These are phyloP conservation scores for Trichosurus vulpecula DNA, from an alignment of 2,797 vertebrate species.

Conservation along the genomic window DNA sequence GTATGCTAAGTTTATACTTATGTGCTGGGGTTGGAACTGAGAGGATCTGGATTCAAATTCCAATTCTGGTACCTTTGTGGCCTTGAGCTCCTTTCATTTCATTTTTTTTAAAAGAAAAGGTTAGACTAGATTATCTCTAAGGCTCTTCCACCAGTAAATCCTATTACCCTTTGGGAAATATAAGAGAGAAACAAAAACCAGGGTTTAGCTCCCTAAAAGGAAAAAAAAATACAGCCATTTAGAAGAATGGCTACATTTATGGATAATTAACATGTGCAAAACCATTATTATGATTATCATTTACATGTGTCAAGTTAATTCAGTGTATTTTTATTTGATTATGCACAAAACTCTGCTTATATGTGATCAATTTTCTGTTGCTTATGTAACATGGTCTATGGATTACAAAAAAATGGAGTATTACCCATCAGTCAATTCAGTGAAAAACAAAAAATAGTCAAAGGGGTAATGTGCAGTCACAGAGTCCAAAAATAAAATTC, in stretches of 20 bases:
- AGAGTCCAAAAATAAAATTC: not conserved
- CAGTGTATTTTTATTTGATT: not conserved
- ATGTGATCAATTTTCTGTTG: not conserved
- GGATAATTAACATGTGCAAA: not conserved
- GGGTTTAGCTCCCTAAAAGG: not conserved
- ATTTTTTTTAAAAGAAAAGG: not conserved
- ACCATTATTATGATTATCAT: not conserved
- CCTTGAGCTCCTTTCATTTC: not conserved
- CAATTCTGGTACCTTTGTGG: not conserved
- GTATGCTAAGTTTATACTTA: not conserved
- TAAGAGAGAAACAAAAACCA: not conserved
- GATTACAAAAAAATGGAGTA: not conserved
- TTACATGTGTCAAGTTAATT: not conserved
- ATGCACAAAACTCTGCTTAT: not conserved
- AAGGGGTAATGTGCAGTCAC: not conserved
- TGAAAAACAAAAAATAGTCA: not conserved
- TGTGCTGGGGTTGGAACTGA: not conserved
- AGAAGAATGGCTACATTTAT: not conserved
- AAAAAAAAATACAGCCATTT: not conserved
- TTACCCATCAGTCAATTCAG: not conserved
- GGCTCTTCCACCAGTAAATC: not conserved
- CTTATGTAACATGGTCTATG: not conserved
- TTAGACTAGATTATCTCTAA: not conserved
- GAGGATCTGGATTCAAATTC: not conserved
- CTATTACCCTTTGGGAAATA: not conserved